A percentile compares a stretch with the other conserved stretches of the same genome.
Evolutionary conservation across 2,888 invertebrate species (phyloP).

Genomic region (Zele albiditarsus): DNA sequence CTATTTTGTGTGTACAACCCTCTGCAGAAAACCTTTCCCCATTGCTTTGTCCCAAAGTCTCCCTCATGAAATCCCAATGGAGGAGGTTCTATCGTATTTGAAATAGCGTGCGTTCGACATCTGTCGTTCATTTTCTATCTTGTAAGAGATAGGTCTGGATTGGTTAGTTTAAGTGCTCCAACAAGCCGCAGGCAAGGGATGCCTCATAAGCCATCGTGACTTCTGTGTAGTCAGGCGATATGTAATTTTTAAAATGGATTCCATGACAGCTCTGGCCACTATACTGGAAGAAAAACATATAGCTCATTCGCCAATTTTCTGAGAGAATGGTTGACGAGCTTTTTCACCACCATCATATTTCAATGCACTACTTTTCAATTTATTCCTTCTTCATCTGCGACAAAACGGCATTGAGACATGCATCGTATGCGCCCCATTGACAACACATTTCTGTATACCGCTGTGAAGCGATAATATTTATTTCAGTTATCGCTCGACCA

Average conservation of each 20-base stretch:
- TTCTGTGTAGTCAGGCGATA: slow-evolving; percentile 2
- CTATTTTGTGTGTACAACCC: slow-evolving; percentile 51
- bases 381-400: neutral
- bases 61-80: slow-evolving; percentile 55
- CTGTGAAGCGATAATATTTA: slow-evolving; percentile 10
- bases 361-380: neutral
- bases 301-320: slow-evolving; percentile 41
- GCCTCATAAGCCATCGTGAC: neutral
- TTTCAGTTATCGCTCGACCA: slow-evolving; percentile 23
- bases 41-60: slow-evolving; percentile 33
- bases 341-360: neutral
- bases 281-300: slow-evolving; percentile 23
- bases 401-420: neutral
- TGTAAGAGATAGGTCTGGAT: slow-evolving; percentile 27
- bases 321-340: neutral
- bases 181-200: slow-evolving; percentile 32
- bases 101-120: slow-evolving; percentile 68
- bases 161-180: neutral
- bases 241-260: slow-evolving; percentile 47
- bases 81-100: slow-evolving; percentile 54
- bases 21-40: slow-evolving; percentile 43
- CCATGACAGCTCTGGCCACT: neutral
- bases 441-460: neutral
- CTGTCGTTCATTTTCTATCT: slow-evolving; percentile 63
- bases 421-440: neutral